phyloP scores from a whole-genome alignment of 2,797 vertebrate species.

The Crax fasciolata region DNA sequence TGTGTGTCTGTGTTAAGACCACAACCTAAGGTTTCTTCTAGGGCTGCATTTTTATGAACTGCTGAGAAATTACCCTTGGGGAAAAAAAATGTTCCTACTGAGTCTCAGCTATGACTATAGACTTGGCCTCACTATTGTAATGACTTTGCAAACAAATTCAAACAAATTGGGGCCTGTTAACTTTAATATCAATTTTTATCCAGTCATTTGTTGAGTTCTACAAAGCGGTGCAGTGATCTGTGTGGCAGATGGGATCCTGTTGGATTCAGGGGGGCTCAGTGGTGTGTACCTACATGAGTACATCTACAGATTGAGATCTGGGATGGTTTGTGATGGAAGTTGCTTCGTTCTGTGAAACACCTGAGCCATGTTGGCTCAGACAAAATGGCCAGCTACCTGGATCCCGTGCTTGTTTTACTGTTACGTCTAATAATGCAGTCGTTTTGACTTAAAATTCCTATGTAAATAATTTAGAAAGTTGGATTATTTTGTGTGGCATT shows the following conservation, averaged over 20 bases:
- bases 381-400: slow-evolving; percentile 19
- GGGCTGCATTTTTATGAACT: not conserved
- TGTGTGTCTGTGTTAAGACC: not conserved
- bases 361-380: not conserved
- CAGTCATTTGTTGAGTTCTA: not conserved
- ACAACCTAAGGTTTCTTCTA: not conserved
- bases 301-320: not conserved
- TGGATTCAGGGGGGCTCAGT: not conserved
- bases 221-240: not conserved
- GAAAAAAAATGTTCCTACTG: not conserved
- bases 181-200: slow-evolving; percentile 28
- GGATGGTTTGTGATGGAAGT: slow-evolving; percentile 8
- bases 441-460: slow-evolving; percentile 48
- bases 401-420: slow-evolving; percentile 33
- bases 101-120: not conserved
- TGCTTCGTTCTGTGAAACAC: slow-evolving; percentile 54
- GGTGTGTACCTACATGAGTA: not conserved
- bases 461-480: slow-evolving; percentile 41
- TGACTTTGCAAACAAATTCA: slow-evolving; percentile 36
- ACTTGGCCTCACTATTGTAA: slow-evolving; percentile 5
- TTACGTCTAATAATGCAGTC: slow-evolving; percentile 20
- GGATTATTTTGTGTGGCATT: not conserved
- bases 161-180: slow-evolving; percentile 57
- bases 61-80: not conserved
- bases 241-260: not conserved